These are phyloP conservation scores for Callospermophilus lateralis DNA, from an alignment of 2,113 vertebrate genomes.

Conservation along the genomic window DNA sequence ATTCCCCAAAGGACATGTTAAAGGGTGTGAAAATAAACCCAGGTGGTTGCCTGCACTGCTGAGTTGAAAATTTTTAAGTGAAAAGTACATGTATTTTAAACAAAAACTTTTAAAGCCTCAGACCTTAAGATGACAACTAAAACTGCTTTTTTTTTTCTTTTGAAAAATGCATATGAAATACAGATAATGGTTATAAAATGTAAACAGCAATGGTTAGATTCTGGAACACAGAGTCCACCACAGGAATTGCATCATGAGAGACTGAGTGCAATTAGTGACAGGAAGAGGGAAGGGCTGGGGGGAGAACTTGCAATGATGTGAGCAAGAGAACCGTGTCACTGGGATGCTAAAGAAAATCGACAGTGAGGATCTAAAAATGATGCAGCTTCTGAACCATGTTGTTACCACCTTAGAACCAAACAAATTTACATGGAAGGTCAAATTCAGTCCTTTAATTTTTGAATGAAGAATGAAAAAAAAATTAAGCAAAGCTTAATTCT, in stretches of 20 bases:
- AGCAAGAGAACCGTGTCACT: constrained; percentile 81
- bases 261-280: constrained; percentile 80
- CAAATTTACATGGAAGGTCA: constrained; percentile 72
- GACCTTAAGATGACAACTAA: constrained; percentile 78
- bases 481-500: constrained; percentile 72
- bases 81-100: constrained; percentile 69
- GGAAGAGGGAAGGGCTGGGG: constrained; percentile 70
- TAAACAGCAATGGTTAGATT: constrained; percentile 77
- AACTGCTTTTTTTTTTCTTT: constrained; percentile 49
- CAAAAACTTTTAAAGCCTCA: constrained; percentile 67
- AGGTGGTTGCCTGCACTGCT: constrained; percentile 62
- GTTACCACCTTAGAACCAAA: constrained; percentile 60
- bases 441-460: constrained; percentile 69
- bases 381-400: constrained; percentile 84
- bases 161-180: constrained; percentile 79
- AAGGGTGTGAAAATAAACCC: constrained; percentile 54
- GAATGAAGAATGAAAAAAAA: constrained; percentile 58
- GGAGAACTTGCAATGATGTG: constrained; percentile 75
- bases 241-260: constrained; percentile 81
- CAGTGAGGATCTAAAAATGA: constrained; percentile 87
- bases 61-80: constrained; percentile 59
- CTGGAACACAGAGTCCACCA: constrained; percentile 83
- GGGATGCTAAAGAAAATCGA: constrained; percentile 83
- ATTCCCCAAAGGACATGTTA: neutral
- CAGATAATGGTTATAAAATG: constrained; percentile 75